Base-by-base conservation (phyloP, 2,888 invertebrate species). In the Pollenia angustigena region DNA sequence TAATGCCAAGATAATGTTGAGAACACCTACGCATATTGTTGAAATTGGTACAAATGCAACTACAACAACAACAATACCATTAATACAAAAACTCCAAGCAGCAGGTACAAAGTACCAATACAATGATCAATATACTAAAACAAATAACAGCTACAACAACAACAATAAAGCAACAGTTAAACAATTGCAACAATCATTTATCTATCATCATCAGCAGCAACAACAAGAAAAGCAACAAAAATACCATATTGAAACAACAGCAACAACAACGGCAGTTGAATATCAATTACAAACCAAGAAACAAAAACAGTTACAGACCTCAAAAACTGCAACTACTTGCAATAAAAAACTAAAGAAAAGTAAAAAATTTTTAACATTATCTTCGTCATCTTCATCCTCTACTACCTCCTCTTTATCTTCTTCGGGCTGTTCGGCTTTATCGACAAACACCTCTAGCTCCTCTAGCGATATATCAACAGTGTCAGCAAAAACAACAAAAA, bases 1-100 rank as follows among this genome's bases (percentile, higher is more conserved):
- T 50, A 87, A 79, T 85, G 86, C 79, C 76, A 74, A 89, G 89
- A 88, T 93, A 92, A 93, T 94, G 94, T 94, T 93, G 94, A 94
- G 92, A 93, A 94, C 94, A 91, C 94, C 93, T 93, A 94, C 93
- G 90, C 94, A 94, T 90, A 91, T 93, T 90, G 91, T 93, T 91
- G 93, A 93, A 91, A 92, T 93, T 89, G 92, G 93, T 91, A 91
- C 92, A 88, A 90, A 91, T 88, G 62, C 54, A 82, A 82, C 82
- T 52, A 50, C 50, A 12, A 81, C 89, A 85, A 88, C 88, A 81
- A 85, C 71, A 72, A 89, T 75, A 68, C 88, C 88, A 80, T 79
- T 88, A 64, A 85, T 88, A 86, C 83, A 88, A 85, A 87, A 88
- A 74, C 69, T 89, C 54, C 87, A 88, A 74, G 71, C 84, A 79